Conservation (phyloP, 2,888 invertebrate species). For the Furcula furcula region DNA sequence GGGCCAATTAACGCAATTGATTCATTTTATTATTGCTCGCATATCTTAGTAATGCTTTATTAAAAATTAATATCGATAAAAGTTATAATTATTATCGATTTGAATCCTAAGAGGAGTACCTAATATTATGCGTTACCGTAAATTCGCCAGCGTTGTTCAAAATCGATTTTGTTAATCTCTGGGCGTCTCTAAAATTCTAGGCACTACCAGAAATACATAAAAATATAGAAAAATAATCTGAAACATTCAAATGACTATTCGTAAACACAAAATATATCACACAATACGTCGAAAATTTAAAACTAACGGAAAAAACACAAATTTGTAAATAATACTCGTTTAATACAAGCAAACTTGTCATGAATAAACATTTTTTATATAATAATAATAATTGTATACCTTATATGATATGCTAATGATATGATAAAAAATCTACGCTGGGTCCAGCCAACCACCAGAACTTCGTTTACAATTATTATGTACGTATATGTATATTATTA, state of each 20-base stretch:
- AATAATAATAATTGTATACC: slow-evolving; percentile 48
- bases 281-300: neutral
- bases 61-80: slow-evolving; percentile 19
- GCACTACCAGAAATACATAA: slow-evolving; percentile 9
- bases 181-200: slow-evolving; percentile 13
- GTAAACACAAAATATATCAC: slow-evolving; percentile 6
- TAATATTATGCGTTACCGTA: slow-evolving; percentile 33
- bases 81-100: slow-evolving; percentile 15
- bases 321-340: slow-evolving; percentile 11
- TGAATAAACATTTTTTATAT: slow-evolving; percentile 46
- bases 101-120: slow-evolving; percentile 20
- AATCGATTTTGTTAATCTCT: slow-evolving; percentile 18
- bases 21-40: slow-evolving; percentile 51
- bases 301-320: no score
- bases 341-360: slow-evolving; percentile 37
- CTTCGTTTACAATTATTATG: slow-evolving; percentile 43
- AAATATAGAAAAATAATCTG: slow-evolving; percentile 11
- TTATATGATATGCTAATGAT: slow-evolving; percentile 79
- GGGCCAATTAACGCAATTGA: slow-evolving; percentile 44
- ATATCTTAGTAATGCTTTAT: slow-evolving; percentile 17
- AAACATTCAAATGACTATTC: slow-evolving; percentile 18
- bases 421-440: slow-evolving; percentile 79
- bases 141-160: slow-evolving; percentile 31
- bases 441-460: slow-evolving; percentile 63
- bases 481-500: slow-evolving; percentile 38